These are phyloP conservation scores for Steatocranus sp. DNA, from an alignment of 2,797 vertebrate genomes.

Conservation along the genomic window DNA sequence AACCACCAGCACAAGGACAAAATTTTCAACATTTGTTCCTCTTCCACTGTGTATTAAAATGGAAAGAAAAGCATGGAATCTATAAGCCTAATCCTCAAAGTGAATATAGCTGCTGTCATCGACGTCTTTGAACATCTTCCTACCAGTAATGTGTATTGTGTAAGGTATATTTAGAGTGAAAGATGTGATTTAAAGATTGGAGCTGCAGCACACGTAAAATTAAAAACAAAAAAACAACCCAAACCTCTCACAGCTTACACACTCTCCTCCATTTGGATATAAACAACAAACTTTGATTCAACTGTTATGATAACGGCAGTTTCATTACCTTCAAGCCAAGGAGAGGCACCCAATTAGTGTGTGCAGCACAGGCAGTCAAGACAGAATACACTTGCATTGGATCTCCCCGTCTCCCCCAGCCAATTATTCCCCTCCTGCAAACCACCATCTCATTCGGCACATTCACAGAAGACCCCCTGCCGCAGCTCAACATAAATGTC, in stretches of 20 bases:
- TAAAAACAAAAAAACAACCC: not conserved
- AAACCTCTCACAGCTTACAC: constrained; percentile 19
- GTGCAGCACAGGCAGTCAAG: constrained; percentile 52
- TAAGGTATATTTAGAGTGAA: not conserved
- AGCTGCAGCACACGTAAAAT: not conserved
- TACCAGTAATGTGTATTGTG: not conserved
- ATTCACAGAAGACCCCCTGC: constrained; percentile 16
- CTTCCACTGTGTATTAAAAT: not conserved
- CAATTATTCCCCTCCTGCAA: constrained; percentile 62
- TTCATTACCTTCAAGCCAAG: constrained; percentile 65
- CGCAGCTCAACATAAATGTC: constrained; percentile 11
- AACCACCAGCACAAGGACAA: not conserved
- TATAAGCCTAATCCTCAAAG: not conserved
- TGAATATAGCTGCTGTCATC: not conserved
- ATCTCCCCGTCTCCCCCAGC: constrained; percentile 47
- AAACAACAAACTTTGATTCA: constrained; percentile 61
- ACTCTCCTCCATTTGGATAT: constrained; percentile 37
- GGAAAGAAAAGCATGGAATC: not conserved
- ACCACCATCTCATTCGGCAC: constrained; percentile 31
- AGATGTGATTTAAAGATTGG: not conserved
- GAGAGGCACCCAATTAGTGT: constrained; percentile 68
- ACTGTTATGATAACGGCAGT: constrained; percentile 54
- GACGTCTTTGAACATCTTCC: not conserved
- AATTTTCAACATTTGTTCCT: not conserved
- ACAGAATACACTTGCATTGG: constrained; percentile 40